phyloP scores from a whole-genome alignment of 2,797 vertebrate species.

The Ceyx erithaca region DNA sequence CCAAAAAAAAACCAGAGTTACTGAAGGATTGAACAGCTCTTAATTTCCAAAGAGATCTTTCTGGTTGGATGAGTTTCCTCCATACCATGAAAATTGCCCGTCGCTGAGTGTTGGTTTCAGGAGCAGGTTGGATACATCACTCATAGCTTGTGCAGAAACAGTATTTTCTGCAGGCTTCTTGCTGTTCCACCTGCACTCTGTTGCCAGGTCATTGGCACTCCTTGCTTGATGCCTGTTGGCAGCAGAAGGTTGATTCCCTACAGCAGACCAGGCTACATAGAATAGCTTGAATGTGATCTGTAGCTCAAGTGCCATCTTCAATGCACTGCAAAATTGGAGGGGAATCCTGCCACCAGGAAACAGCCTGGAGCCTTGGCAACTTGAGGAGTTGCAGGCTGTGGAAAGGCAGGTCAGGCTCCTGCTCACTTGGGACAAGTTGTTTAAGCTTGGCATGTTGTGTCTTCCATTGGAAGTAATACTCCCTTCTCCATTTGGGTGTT shows the following conservation, averaged over 20 bases:
- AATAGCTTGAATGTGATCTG: background rate
- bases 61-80: background rate
- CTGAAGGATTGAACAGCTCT: background rate
- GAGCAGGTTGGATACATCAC: background rate
- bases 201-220: background rate
- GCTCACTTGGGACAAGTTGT: background rate
- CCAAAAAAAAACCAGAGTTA: background rate
- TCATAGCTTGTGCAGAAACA: background rate
- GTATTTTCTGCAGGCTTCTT: background rate
- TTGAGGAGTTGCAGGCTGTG: background rate
- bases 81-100: accelerated
- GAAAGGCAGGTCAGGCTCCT: background rate
- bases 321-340: background rate
- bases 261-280: background rate
- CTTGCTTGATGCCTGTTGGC: background rate
- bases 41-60: background rate
- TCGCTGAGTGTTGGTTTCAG: accelerated
- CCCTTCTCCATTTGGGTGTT: background rate
- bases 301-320: background rate
- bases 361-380: background rate
- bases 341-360: background rate
- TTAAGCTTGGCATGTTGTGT: background rate
- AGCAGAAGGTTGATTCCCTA: background rate
- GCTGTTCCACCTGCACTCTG: background rate
- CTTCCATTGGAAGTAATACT: background rate